A percentile compares a stretch with the other conserved stretches of the same genome.
phyloP scores from a whole-genome alignment of 2,113 vertebrate genomes.

The Pandion haliaetus region DNA sequence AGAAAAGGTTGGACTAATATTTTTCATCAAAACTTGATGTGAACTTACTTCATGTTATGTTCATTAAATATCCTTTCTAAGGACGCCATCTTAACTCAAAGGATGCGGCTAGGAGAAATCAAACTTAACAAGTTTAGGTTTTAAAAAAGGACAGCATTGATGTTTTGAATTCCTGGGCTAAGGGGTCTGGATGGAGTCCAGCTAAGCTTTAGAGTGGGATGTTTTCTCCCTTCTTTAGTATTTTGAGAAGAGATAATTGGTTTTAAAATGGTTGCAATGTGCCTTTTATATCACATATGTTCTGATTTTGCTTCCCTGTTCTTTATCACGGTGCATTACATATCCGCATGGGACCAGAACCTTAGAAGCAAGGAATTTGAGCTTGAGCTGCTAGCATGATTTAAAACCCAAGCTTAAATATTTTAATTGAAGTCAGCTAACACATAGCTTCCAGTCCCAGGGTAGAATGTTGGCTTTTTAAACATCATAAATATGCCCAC shows the following conservation, averaged over 20 bases:
- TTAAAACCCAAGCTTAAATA: not conserved
- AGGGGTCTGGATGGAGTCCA: not conserved
- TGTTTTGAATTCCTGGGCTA: not conserved
- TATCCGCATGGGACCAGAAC: not conserved
- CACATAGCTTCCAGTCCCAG: not conserved
- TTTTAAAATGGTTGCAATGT: not conserved
- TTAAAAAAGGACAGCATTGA: not conserved
- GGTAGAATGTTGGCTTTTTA: not conserved
- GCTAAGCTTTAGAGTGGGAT: not conserved
- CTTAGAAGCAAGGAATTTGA: not conserved
- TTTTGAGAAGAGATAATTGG: not conserved
- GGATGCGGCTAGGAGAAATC: not conserved
- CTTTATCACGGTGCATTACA: not conserved
- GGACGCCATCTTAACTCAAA: not conserved
- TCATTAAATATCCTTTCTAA: constrained; percentile 27
- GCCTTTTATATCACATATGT: not conserved
- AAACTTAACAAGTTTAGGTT: not conserved
- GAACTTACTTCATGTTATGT: not conserved
- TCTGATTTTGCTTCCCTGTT: constrained; percentile 30
- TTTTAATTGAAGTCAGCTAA: not conserved
- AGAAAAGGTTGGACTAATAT: constrained; percentile 30
- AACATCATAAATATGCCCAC: not conserved
- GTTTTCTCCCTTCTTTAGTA: not conserved
- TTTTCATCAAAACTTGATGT: constrained; percentile 43
- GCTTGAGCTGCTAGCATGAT: not conserved